Base-by-base conservation (phyloP, 2,797 vertebrate genomes). In the Neosalanx taihuensis region DNA sequence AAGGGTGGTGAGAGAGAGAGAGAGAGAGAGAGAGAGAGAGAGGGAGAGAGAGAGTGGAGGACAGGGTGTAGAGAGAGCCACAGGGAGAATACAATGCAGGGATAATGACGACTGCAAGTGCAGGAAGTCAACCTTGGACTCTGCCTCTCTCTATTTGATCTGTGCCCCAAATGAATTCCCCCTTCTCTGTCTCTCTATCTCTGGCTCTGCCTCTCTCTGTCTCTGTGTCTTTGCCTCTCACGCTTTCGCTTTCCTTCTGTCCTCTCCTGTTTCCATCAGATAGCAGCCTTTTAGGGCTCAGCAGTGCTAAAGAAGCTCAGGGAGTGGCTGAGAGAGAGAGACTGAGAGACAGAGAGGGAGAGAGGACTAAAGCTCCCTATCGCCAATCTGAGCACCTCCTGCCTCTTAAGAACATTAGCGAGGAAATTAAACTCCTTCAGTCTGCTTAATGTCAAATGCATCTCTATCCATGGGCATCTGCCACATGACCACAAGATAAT, bases 321-420 rank as follows among this genome's bases (percentile, higher is more conserved):
- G 82, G 85, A 74, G 33, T 77, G 80, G 72, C 78, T 77, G 41
- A 20, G 67, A 67, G 57, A 13, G 71, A 57, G 64, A 37, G 64
- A 9, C 9, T 33, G 78, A 26, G 80, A 83, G 79, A 76, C 75
- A 74, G 76, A 78, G 76, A 76, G 78, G 84, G 75, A 64, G 79
- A 76, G 81, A 73, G 72, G 81, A 23, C 85, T 82, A 80, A 82
- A 89, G 79, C 85, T 81, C 53, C 76, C 72, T 88, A 89, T 91
- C 89, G 86, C 75, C 68, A 81, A 90, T 91, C 88, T 83, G 84
- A 86, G 87, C 83, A 79, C 84, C 88, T 88, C 79, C 85, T 86
- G 86, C 83, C 86, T 87, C 81, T 91, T 90, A 89, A 90, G 84
- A 83, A 89, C 86, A 89, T 91, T 90, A 89, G 85, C 80, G 82